Evolutionary conservation across 1,140 invertebrate species (phyloP), one percentile per base, ranked within the genome.

Genomic region (Vanessa atalanta): DNA sequence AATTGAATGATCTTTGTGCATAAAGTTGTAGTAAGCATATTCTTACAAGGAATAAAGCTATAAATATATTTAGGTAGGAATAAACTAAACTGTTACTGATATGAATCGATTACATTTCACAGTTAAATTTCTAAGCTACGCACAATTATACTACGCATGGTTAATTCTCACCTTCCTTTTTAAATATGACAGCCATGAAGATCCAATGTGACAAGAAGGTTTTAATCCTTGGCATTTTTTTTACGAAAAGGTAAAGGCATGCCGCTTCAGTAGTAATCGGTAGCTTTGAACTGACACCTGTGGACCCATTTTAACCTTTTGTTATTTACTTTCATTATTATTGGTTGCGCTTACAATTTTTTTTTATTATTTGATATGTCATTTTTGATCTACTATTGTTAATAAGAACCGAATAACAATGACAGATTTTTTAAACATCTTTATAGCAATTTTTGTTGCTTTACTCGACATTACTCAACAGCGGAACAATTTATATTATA

Each of bases 251-350:
- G 57, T 68, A 75, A 79, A 83, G 76, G 76, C 55, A 76, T 76
- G 68, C 77, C 73, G 75, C 75, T 75, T 78, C 66, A 68, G 65
- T 78, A 72, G 67, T 76, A 73, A 80, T 83, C 79, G 82, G 82
- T 83, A 83, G 82, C 82, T 76, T 79, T 77, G 72, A 78, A 61
- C 68, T 53, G 65, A 82, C 79, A 80, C 79, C 79, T 83, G 81
- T 81, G 81, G 74, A 71, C 71, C 75, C 72, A 3, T 77, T 73
- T 47, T 43, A 37, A 15, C 16, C 57, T 51, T 53, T 70, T 77
- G 47, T 61, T 73, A 47, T 73, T 50, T 77, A 57, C 57, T 66
- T 60, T 66, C 15, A 12, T 51, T 74, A 57, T 74, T 65, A 55
- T 65, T 16, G 31, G 43, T 68, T 20, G 43, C 20, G 47, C 47